phyloP scores from a whole-genome alignment of 2,113 vertebrate species.

The Cochlearius cochlearius region DNA sequence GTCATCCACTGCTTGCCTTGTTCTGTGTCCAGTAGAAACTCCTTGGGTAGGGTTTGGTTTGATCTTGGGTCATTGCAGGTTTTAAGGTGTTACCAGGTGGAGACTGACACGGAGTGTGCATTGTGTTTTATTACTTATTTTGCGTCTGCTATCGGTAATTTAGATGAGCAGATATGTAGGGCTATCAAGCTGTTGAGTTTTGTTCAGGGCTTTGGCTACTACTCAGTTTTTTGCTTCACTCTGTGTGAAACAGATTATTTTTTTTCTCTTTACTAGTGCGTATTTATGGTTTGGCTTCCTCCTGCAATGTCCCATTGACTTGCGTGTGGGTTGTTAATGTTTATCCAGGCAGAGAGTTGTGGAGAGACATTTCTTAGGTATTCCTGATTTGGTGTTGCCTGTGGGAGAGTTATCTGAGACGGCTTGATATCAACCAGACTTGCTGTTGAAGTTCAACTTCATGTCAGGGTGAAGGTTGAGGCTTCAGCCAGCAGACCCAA shows the following conservation, averaged over 20 bases:
- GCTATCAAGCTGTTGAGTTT: not conserved
- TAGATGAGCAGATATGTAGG: not conserved
- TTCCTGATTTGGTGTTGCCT: not conserved
- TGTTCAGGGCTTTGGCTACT: not conserved
- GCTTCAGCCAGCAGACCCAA: not conserved
- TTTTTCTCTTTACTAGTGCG: not conserved
- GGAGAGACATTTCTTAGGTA: not conserved
- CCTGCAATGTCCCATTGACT: not conserved
- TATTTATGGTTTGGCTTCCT: not conserved
- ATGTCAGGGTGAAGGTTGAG: not conserved
- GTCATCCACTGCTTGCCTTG: rapidly evolving
- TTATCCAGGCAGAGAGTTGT: not conserved
- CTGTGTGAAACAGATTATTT: not conserved
- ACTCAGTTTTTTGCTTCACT: not conserved
- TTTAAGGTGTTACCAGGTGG: not conserved
- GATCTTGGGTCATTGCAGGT: not conserved
- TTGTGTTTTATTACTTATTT: not conserved
- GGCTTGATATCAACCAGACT: not conserved
- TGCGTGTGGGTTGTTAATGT: rapidly evolving
- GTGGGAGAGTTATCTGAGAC: not conserved
- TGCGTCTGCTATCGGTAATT: not conserved
- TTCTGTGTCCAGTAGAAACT: not conserved
- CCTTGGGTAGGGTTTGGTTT: not conserved
- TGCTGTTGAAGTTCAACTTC: not conserved
- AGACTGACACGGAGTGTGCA: not conserved